Evolutionary conservation across 2,113 vertebrate genomes (phyloP).

Genomic region (Hyla sarda): DNA sequence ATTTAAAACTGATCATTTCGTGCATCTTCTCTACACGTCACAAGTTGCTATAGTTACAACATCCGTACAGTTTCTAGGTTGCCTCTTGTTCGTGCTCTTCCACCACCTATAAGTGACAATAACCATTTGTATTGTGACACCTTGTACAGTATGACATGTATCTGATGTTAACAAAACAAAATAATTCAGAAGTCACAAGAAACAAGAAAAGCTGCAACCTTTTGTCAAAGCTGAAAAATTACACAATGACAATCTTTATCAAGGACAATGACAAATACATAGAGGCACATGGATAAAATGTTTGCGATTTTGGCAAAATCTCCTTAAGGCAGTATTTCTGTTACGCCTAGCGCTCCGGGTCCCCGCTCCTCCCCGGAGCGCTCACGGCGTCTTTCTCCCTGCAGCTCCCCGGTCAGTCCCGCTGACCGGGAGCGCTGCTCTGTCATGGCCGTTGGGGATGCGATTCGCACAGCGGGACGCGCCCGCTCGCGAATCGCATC

Average conservation of each 20-base stretch:
- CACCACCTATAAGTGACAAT: neutral
- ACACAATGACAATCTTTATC: neutral
- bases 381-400: too few species aligned
- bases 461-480: too few species aligned
- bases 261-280: neutral
- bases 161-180: neutral
- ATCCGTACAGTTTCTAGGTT: neutral
- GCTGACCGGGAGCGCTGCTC: too few species aligned
- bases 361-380: too few species aligned
- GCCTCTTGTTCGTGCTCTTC: neutral
- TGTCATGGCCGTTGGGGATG: too few species aligned
- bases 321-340: too few species aligned
- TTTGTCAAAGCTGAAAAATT: neutral
- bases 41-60: conserved; percentile 10
- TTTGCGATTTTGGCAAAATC: too few species aligned
- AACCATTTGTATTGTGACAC: neutral
- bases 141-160: neutral
- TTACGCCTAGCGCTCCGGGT: too few species aligned
- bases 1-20: neutral
- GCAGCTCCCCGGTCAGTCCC: too few species aligned
- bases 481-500: too few species aligned
- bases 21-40: neutral
- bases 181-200: neutral
- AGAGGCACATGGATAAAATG: neutral
- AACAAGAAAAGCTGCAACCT: neutral